phyloP scores from a whole-genome alignment of 1,140 invertebrate genomes.

The Brachionus rotundiformis region DNA sequence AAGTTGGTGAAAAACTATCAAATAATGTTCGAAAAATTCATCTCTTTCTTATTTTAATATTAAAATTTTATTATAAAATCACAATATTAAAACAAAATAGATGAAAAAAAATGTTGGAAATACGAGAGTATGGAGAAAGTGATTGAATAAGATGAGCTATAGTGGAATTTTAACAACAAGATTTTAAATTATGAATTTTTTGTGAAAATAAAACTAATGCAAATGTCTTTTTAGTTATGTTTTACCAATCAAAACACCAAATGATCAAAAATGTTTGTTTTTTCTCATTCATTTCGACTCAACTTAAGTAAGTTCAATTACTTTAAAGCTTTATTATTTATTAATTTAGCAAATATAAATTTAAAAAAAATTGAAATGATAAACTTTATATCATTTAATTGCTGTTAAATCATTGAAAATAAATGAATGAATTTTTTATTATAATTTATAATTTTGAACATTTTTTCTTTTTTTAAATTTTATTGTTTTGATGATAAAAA shows the following conservation, averaged over 20 bases:
- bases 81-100: not conserved
- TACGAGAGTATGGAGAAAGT: not conserved
- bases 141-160: slow-evolving; percentile 26
- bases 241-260: slow-evolving; percentile 6
- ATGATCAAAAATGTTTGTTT: slow-evolving; percentile 17
- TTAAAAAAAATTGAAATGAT: slow-evolving; percentile 36
- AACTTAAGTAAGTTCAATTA: not conserved
- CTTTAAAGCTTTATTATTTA: not conserved
- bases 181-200: slow-evolving; percentile 33
- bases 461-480: not conserved
- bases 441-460: slow-evolving; percentile 19
- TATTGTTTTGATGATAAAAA: not conserved
- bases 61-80: slow-evolving; percentile 37
- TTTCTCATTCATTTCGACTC: slow-evolving; percentile 1
- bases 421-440: slow-evolving; percentile 11
- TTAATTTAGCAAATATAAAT: slow-evolving; percentile 41
- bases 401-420: not conserved
- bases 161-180: slow-evolving; percentile 21
- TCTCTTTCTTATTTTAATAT: slow-evolving; percentile 21
- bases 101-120: not conserved
- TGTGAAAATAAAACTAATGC: not conserved
- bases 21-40: not conserved
- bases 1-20: slow-evolving; percentile 21
- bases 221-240: slow-evolving; percentile 25
- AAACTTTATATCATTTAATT: slow-evolving; percentile 44